A percentile compares a stretch with the other conserved stretches of the same genome.
phyloP scores from a whole-genome alignment of 2,113 vertebrate genomes.

The Lampris megalopsis region DNA sequence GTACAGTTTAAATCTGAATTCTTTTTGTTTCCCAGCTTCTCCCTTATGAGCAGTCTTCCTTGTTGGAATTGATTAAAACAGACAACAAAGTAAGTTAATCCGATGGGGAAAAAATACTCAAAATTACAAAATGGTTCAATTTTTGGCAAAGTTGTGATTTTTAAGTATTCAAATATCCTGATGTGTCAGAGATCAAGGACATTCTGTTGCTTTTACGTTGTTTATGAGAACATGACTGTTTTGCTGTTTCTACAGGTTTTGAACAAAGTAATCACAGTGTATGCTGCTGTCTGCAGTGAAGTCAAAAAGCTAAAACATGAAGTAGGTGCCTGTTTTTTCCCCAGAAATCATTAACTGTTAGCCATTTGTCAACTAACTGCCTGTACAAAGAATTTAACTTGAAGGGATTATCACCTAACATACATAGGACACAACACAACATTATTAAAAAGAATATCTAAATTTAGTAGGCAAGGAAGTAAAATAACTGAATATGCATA shows the following conservation, averaged over 20 bases:
- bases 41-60: constrained; percentile 94
- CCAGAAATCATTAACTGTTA: no score
- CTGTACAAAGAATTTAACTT: no score
- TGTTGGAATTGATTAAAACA: constrained; percentile 97
- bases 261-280: constrained; percentile 99
- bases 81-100: constrained; percentile 92
- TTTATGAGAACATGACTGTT: not conserved
- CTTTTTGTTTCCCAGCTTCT: constrained; percentile 85
- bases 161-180: not conserved
- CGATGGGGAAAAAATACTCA: no score
- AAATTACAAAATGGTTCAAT: no score
- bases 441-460: no score
- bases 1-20: constrained; percentile 6
- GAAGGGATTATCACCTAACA: no score
- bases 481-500: not conserved
- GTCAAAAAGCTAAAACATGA: constrained; percentile 98
- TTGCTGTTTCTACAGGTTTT: constrained; percentile 84
- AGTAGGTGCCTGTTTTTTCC: constrained; percentile 75
- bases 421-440: no score
- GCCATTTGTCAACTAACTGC: no score
- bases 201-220: not conserved
- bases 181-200: not conserved
- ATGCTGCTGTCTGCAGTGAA: constrained; percentile 97
- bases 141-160: not conserved
- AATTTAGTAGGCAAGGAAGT: no score